phyloP scores from a whole-genome alignment of 2,888 invertebrate species.

The Zygothrica quintamaculata region DNA sequence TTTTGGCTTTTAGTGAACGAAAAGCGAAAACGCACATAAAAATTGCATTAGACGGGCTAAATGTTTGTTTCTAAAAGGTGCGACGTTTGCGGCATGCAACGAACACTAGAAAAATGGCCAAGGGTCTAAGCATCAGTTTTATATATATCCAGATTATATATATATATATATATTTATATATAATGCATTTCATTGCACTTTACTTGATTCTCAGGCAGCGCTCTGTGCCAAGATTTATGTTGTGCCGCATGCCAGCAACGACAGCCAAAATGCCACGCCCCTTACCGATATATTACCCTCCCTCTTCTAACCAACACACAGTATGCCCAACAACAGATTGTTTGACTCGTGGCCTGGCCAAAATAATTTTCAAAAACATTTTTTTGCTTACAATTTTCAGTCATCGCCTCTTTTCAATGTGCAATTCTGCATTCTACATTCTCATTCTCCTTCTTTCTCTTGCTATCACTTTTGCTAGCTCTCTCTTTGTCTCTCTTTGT shows the following conservation, averaged over 20 bases:
- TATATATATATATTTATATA: neutral
- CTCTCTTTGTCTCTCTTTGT: constrained; percentile 44
- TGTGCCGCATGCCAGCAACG: constrained; percentile 68
- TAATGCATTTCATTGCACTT: constrained; percentile 36
- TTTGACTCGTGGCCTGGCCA: constrained; percentile 66
- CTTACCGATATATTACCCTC: neutral
- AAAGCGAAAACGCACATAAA: constrained; percentile 36
- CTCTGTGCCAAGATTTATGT: constrained; percentile 72
- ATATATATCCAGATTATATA: too few species aligned
- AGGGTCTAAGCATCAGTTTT: constrained; percentile 21
- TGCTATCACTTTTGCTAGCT: too few species aligned
- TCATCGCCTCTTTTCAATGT: constrained; percentile 38
- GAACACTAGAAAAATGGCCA: neutral
- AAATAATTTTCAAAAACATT: constrained; percentile 70
- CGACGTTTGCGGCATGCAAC: neutral
- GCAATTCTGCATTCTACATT: too few species aligned
- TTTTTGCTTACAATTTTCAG: constrained; percentile 39
- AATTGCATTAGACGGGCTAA: constrained; percentile 52
- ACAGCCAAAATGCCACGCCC: constrained; percentile 36
- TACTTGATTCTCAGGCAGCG: constrained; percentile 31
- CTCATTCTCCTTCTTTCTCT: too few species aligned
- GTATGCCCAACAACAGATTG: constrained; percentile 23
- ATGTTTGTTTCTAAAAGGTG: neutral
- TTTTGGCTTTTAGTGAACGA: constrained; percentile 75
- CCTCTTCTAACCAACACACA: neutral